Base-by-base conservation (phyloP, 2,888 invertebrate species). In the Hydrotaea cyrtoneurina region DNA sequence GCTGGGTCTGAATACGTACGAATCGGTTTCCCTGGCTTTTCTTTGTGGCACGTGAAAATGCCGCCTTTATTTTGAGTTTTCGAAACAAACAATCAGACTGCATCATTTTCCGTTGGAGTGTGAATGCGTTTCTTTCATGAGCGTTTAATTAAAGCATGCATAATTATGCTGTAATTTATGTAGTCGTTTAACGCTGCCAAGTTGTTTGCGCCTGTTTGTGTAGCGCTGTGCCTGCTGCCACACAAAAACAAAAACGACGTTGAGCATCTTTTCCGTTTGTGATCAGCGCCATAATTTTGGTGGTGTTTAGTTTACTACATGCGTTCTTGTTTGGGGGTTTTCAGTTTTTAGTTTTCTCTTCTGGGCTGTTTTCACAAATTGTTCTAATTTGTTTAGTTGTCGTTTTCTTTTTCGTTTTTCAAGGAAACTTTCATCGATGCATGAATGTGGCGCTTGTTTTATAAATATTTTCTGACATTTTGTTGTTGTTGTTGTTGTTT, bases 131-230 rank as follows among this genome's bases (percentile, higher is more conserved):
- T 46, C 46, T 3, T 43, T 69, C 23, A 21, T 21, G 46, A 69
- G 57, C 50, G 15, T 59, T 59, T 71, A 78, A 69, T 78, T 59
- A 80, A 74, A 36, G 69, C 74, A 15, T 17, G 23, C 13, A 50
- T 78, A 78, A 82, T 78, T 82, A 62, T 75, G 59, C 17, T 39
- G 59, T 78, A 78, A 78, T 78, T 82, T 82, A 82, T 74, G 74
- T 72, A 74, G 69, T 19, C 23, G 59, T 74, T 39, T 57, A 57
- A 57, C 23, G 23, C 43, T 31, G 10, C 43, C 43, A 15, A 10
- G 43, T 15, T 43, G 7, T 19, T 57, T n/a, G n/a, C n/a, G n/a
- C n/a, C n/a, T n/a, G n/a, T n/a, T n/a, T n/a, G n/a, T n/a, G n/a
- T n/a, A n/a, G n/a, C n/a, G n/a, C n/a, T n/a, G n/a, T n/a, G 2